Percentiles rank a stretch among this genome's conserved stretches.
Evolutionary conservation across 2,113 vertebrate species (phyloP).

Genomic region (Calypte anna): DNA sequence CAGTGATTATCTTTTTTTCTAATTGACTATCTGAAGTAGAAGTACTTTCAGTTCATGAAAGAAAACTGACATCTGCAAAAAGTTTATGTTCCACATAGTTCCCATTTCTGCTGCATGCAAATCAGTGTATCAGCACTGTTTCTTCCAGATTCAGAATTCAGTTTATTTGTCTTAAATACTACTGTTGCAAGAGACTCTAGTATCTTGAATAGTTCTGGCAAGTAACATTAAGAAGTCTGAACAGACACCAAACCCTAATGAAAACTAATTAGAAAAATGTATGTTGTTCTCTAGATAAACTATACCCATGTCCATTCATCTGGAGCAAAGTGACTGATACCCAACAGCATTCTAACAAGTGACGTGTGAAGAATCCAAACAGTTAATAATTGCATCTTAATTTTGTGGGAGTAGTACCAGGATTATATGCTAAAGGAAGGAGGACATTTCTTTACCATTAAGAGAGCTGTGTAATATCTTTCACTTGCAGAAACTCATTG

Average conservation of each 20-base stretch:
- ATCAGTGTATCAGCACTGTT: fast-evolving
- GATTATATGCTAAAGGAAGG: background rate
- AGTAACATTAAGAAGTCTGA: background rate
- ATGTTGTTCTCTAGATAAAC: background rate
- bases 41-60: background rate
- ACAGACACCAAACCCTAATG: background rate
- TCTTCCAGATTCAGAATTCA: background rate
- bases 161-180: background rate
- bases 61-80: background rate
- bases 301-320: background rate
- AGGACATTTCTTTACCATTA: background rate
- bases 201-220: background rate
- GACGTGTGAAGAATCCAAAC: background rate
- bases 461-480: background rate
- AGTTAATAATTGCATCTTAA: background rate
- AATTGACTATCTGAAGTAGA: background rate
- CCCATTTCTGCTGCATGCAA: background rate
- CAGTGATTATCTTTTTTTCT: background rate
- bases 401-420: background rate
- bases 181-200: background rate
- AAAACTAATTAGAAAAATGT: background rate
- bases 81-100: background rate
- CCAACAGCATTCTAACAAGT: background rate
- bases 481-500: fast-evolving
- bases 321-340: background rate